Base-by-base conservation (phyloP, 1,140 invertebrate genomes). In the Linepithema humile region DNA sequence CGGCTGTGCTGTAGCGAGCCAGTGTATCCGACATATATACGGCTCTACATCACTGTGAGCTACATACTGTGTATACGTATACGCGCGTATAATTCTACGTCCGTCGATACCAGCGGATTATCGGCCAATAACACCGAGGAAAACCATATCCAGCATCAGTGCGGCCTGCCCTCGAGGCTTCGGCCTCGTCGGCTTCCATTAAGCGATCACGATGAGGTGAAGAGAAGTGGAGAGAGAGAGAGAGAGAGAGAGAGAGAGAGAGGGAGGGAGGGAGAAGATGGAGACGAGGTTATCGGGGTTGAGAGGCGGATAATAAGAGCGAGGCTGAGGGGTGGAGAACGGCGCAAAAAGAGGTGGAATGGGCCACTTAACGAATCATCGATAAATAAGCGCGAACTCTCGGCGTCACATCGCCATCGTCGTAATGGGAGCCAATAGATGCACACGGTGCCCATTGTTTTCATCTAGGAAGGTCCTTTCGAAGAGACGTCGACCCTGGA, bases 81-180 rank as follows among this genome's bases (percentile, higher is more conserved):
- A 45, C 32, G 55, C 45, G 32, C 77, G 65, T 87, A 77, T 86
- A 87, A 80, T 80, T 80, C 50, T 48, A 80, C 40, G 73, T 78
- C 77, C 82, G 53, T 87, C 88, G 78, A 85, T 90, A 85, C 69
- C 83, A 78, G 40, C 53, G 77, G 88, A 85, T 90, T 91, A 91
- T 91, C 85, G 89, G 84, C 84, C 88, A 88, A 88, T 90, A 91
- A 90, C 86, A 84, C 67, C 69, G 78, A 74, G 85, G 86, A 86
- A 88, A 89, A 86, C 48, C 80, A 73, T 80, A 85, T 55, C 57
- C 62, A 83, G 82, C 82, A 70, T 70, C 53, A n/a, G 40, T 32
- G 45, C 35, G 64, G 55, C 67, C 72, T 85, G 73, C 53, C 59
- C 35, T 50, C 65, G 73, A 86, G 85, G 65, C 75, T 78, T 78